Base-by-base conservation (phyloP, 2,888 invertebrate species). In the Tanytarsus gracilentus region DNA sequence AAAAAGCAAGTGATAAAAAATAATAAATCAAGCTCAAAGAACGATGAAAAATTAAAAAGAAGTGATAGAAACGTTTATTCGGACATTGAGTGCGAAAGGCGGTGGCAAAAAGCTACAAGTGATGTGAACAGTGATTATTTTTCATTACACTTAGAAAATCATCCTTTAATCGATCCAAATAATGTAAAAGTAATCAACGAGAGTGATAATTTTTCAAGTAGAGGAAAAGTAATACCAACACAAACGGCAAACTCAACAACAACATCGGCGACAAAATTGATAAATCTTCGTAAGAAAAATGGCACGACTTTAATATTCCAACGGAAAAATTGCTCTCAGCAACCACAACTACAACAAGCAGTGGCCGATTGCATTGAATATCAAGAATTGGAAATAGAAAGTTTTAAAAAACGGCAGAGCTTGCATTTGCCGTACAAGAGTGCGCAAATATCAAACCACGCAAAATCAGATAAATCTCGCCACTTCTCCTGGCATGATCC, bases 301-400 rank as follows among this genome's bases (percentile, higher is more conserved):
- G 58, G 58, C 27, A 58, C 58, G 30, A 58, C 58, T 9, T 30
- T 58, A 48, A 48, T 58, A 14, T 58, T 58, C 30, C 58, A 58
- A 58, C 27, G 40, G 39, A 58, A 58, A 58, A 27, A 44, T 44
- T 21, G 18, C 61, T 62, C 62, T 61, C 50, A 64, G 61, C 23
- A 63, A 55, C 36, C 62, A 63, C 40, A 63, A 51, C 21, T 39
- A 51, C 30, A n/a, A 30, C n/a, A 61, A 62, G 64, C 61, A 48
- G 23, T 49, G 39, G 48, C 21, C 25, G 48, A 50, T 26, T 52
- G 25, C 21, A 61, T 49, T 51, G 51, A 48, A 23, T 48, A 58
- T 58, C 48, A 58, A 58, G 58, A 58, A 14, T 58, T 58, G 44
- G 23, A 44, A 44, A 44, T 23, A 58, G 58, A 58, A 58, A 58